phyloP scores from a whole-genome alignment of 2,888 invertebrate genomes.

The Ischnura elegans region DNA sequence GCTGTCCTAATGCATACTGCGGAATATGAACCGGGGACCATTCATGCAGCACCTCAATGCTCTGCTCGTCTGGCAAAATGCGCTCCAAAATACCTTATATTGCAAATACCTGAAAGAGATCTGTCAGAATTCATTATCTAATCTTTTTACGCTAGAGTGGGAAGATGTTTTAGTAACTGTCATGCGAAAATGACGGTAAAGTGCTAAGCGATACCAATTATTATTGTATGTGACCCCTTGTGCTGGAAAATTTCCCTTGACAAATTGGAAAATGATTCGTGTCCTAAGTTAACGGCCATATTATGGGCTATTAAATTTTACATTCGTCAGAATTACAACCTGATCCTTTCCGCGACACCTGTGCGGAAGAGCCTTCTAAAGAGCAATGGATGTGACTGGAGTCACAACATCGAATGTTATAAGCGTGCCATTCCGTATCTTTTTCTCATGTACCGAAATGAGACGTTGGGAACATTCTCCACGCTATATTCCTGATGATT shows the following conservation, averaged over 20 bases:
- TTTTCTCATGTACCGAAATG: neutral
- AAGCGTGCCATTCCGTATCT: neutral
- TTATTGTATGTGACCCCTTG: neutral
- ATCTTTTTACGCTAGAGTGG: neutral
- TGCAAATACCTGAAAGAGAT: too few relatives aligned
- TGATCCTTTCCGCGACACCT: neutral
- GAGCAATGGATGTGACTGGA: neutral
- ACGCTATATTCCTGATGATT: too few relatives aligned
- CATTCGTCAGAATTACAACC: neutral
- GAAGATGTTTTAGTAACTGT: neutral
- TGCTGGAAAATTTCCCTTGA: neutral
- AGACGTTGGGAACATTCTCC: too few relatives aligned
- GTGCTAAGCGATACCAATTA: neutral
- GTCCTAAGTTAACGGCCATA: neutral
- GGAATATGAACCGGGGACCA: too few relatives aligned
- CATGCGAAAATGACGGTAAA: neutral
- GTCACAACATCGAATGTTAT: neutral
- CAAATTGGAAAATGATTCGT: neutral
- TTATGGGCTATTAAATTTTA: slow-evolving; percentile 7
- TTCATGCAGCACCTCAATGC: too few relatives aligned
- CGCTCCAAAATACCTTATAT: too few relatives aligned
- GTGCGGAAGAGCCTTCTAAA: neutral
- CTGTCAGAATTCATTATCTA: too few relatives aligned
- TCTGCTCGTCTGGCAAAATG: too few relatives aligned
- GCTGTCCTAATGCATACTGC: too few relatives aligned